Conservation (phyloP, 2,113 vertebrate genomes). For the Entosphenus tridentatus region DNA sequence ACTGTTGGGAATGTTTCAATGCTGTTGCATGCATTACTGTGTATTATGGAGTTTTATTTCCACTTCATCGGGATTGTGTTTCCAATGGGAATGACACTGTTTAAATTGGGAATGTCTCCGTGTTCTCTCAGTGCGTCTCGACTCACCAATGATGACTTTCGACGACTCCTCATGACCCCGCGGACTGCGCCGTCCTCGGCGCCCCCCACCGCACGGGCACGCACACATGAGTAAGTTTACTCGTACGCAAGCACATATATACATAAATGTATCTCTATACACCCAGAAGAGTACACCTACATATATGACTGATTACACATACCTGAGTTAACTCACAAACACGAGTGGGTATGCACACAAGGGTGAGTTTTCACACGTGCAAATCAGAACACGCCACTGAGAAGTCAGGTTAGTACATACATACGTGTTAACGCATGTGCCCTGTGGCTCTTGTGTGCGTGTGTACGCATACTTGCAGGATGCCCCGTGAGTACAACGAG, state of each 20-base stretch:
- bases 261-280: not conserved
- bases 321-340: not conserved
- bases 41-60: not conserved
- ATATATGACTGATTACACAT: not conserved
- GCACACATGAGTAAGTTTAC: slow-evolving; percentile 72
- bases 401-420: not conserved
- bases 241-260: not conserved
- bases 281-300: not conserved
- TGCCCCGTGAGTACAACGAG: slow-evolving; percentile 95
- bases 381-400: not conserved
- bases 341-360: not conserved
- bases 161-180: slow-evolving; percentile 88
- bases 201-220: slow-evolving; percentile 61
- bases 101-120: not conserved
- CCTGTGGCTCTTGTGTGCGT: not conserved
- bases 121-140: slow-evolving; percentile 36
- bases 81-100: not conserved
- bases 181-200: slow-evolving; percentile 60
- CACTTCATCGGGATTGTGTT: not conserved
- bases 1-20: not conserved
- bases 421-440: not conserved
- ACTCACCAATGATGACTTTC: slow-evolving; percentile 93
- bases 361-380: not conserved
- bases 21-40: not conserved
- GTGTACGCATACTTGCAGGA: slow-evolving; percentile 27